Evolutionary conservation across 2,888 invertebrate genomes (phyloP), one percentile per base, ranked within the genome.

Genomic region (Willowsia nigromaculata): DNA sequence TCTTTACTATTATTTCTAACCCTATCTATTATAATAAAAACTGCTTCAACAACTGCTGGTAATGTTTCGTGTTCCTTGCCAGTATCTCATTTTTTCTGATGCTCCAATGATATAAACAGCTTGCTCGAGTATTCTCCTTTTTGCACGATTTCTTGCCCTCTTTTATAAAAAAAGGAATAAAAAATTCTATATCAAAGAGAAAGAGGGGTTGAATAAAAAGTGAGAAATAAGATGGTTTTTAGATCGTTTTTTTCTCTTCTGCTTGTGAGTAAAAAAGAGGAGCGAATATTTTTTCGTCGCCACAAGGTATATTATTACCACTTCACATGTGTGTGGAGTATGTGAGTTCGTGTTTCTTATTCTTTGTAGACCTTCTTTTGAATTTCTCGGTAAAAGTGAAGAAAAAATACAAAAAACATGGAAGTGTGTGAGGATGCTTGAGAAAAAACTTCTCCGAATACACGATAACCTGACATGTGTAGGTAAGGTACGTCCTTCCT

Each of bases 281-380:
- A 68, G 37, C n/a, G 62, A 43, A 62, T 62, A 27, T 74, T 74
- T 83, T 43, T 43, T 40, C 71, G 71, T 74, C 25, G 68, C 83
- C 83, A 83, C 83, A 83, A 50, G 83, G 50, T 68, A 71, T 68
- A 71, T 83, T 83, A 62, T 83, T 50, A 68, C 47, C 27, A 74
- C 37, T 68, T 83, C 33, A 30, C 71, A 71, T 83, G 47, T 83
- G n/a, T 30, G 33, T 37, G 43, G n/a, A 22, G 47, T n/a, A 74
- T 43, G 71, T 22, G 43, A 33, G 33, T 30, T 65, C 43, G 71
- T 40, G 71, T 43, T 43, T 71, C 71, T 71, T 71, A 27, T 65
- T 40, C 40, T 22, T 47, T 15, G 1, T 25, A 22, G 13, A 25
- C n/a, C 40, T 74, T 74, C 4, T 11, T 6, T 74, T 11, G 25